phyloP scores from a whole-genome alignment of 2,888 invertebrate species.

The Deroplatys truncata region DNA sequence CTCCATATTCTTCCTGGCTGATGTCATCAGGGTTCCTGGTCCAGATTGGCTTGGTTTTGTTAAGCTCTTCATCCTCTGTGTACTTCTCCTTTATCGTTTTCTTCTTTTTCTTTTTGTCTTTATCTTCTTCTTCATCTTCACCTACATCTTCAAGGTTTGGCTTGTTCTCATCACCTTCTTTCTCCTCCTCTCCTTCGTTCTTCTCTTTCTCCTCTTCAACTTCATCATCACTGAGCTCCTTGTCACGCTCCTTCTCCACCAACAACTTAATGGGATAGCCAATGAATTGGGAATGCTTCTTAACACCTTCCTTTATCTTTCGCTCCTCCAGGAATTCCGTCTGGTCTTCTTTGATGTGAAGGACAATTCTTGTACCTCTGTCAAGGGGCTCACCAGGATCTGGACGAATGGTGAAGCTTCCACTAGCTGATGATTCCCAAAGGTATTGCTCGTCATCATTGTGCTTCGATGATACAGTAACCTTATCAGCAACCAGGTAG shows the following conservation, averaged over 20 bases:
- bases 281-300: constrained; percentile 99
- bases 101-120: constrained; percentile 82
- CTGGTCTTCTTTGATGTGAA: constrained; percentile 95
- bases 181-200: constrained; percentile 51
- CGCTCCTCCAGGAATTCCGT: constrained; percentile 91
- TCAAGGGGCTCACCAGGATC: constrained; percentile 78
- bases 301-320: constrained; percentile 94
- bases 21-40: constrained; percentile 96
- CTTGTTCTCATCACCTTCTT: constrained; percentile 57
- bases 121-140: constrained; percentile 61
- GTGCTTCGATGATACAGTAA: constrained; percentile 89
- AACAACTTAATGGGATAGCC: constrained; percentile 95
- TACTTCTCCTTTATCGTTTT: constrained; percentile 98
- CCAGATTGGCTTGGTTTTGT: constrained; percentile 98
- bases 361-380: constrained; percentile 91
- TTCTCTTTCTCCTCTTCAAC: constrained; percentile 74
- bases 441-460: constrained; percentile 98
- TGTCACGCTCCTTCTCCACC: constrained; percentile 95
- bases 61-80: constrained; percentile 95
- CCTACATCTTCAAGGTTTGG: constrained; percentile 69
- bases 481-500: constrained; percentile 92
- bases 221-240: constrained; percentile 92
- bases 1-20: constrained; percentile 93
- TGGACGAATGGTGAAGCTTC: constrained; percentile 87
- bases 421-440: constrained; percentile 98